These are phyloP conservation scores for Erpetoichthys calabaricus DNA, from an alignment of 2,797 vertebrate genomes.

Conservation along the genomic window DNA sequence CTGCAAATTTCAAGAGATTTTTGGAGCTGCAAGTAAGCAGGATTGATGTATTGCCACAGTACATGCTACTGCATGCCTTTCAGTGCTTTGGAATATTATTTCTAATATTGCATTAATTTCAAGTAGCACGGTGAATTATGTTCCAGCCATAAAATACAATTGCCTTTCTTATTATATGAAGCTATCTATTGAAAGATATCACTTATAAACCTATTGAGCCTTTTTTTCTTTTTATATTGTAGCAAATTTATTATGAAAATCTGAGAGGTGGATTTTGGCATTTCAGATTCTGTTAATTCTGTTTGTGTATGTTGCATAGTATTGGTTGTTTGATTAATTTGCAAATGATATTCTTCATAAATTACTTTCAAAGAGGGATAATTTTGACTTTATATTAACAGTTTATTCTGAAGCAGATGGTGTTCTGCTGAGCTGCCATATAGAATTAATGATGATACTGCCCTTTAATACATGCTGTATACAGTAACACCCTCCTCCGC, in stretches of 20 bases:
- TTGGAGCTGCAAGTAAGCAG: no score
- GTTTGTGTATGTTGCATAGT: conserved; percentile 25
- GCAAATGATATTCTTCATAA: conserved; percentile 94
- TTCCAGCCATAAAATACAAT: no score
- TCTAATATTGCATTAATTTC: no score
- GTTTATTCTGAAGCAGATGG: conserved; percentile 95
- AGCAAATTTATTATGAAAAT: background rate
- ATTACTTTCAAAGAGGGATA: conserved; percentile 91
- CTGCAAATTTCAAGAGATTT: no score
- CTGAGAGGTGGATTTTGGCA: background rate
- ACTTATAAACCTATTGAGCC: no score
- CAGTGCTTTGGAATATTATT: no score
- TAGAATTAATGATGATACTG: conserved; percentile 91
- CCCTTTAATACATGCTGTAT: conserved; percentile 74
- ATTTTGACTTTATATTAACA: conserved; percentile 96
- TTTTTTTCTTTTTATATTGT: background rate
- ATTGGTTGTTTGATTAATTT: conserved; percentile 84
- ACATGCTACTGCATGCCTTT: no score
- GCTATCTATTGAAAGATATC: no score
- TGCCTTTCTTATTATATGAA: no score
- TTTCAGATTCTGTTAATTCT: conserved; percentile 25
- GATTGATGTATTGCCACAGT: no score
- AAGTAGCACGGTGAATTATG: no score
- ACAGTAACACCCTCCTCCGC: conserved; percentile 62
- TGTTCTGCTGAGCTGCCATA: conserved; percentile 86